phyloP scores from a whole-genome alignment of 2,888 invertebrate species.

The Stomorhina lunata region DNA sequence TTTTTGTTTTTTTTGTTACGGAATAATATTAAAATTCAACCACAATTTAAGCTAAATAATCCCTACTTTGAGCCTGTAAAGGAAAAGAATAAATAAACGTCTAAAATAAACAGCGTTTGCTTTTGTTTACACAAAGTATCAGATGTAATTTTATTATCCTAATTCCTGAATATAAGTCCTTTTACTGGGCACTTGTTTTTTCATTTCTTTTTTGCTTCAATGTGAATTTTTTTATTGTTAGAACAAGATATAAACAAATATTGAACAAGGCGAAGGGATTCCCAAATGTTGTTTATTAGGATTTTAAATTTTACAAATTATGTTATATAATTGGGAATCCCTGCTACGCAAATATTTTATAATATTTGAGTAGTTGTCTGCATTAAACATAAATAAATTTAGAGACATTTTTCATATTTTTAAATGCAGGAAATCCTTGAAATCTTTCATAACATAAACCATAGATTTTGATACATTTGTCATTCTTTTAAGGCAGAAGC shows the following conservation, averaged over 20 bases:
- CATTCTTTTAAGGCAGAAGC: not conserved
- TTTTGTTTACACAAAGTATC: slow-evolving; percentile 45
- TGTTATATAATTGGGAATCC: not conserved
- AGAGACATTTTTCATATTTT: not conserved
- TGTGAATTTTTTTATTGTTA: slow-evolving; percentile 24
- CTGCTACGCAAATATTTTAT: not conserved
- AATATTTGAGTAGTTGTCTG: not conserved
- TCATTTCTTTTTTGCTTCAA: not conserved
- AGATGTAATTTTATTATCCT: slow-evolving; percentile 47
- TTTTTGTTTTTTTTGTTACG: not conserved
- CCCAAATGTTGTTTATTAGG: not conserved
- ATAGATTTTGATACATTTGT: not conserved
- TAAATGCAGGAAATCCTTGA: not conserved
- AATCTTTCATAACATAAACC: not conserved
- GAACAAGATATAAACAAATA: slow-evolving; percentile 42
- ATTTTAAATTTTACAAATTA: not conserved
- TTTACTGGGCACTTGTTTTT: not conserved
- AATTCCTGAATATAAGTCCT: slow-evolving; percentile 25
- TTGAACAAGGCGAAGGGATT: slow-evolving; percentile 5
- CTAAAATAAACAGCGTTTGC: slow-evolving; percentile 18
- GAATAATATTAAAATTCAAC: not conserved
- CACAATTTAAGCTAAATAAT: slow-evolving; percentile 2
- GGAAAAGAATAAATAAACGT: not conserved
- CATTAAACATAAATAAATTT: not conserved
- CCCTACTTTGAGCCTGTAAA: not conserved